These are phyloP conservation scores for Aplysina aerophoba DNA, from an alignment of 37 sponge, comb jelly and placozoan species.

Conservation along the genomic window DNA sequence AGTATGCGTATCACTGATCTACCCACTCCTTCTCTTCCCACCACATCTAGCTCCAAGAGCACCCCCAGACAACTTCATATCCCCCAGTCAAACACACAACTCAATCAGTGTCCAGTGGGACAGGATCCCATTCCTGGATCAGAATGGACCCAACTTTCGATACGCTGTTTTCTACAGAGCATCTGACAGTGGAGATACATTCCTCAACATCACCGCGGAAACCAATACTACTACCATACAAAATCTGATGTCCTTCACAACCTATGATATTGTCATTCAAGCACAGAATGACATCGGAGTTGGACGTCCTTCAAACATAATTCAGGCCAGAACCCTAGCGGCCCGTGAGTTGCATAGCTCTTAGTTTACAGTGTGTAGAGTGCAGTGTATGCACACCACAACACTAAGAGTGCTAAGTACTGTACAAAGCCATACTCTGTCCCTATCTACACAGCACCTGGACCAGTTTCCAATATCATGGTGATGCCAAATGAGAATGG, in stretches of 20 bases:
- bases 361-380: too few relatives aligned
- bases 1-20: too few relatives aligned
- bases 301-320: neutral
- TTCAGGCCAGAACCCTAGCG: neutral
- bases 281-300: neutral
- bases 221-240: neutral
- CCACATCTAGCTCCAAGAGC: neutral
- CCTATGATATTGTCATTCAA: neutral
- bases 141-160: constrained; percentile 5
- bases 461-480: constrained; percentile 2
- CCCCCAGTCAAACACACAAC: neutral
- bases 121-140: neutral
- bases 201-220: neutral
- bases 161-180: neutral
- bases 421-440: neutral
- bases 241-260: neutral
- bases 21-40: too few relatives aligned
- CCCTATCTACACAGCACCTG: neutral
- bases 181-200: neutral
- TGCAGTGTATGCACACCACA: too few relatives aligned
- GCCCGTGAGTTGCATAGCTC: constrained; percentile 12
- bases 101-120: constrained; percentile 9
- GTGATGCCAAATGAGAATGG: neutral
- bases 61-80: neutral
- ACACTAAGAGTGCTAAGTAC: too few relatives aligned